Base-by-base conservation (phyloP, 2,113 vertebrate genomes). In the Antigone vipio region DNA sequence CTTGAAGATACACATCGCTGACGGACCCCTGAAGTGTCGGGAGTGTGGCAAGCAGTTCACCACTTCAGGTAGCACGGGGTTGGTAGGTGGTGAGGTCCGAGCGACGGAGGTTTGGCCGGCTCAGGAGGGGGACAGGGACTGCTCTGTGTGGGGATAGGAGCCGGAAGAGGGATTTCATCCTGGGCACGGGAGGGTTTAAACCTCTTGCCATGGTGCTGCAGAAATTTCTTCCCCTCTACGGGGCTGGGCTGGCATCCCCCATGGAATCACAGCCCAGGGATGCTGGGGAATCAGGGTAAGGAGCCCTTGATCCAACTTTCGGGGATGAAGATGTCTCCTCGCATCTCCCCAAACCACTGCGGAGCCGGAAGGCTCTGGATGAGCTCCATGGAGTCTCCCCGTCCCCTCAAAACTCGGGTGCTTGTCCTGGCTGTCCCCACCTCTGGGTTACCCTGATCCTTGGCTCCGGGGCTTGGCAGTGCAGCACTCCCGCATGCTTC, bases 41-140 rank as follows among this genome's bases (percentile, higher is more conserved):
- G 99, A 99, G 89, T 99, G 99, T 2, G 99, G 99, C 81, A 99
- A 99, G 95, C 99, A 99, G 98, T 99, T 99, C 97, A 99, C 99
- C 94, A 99, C 99, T 3, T 99, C 99, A 98, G 99, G 99, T 99
- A 98, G 50, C 82, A 4, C 0, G 0, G 64, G 83, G 26, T 3
- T 18, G 23, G 72, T 9, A 12, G 24, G 64, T 23, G 42, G 34
- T 12, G 38, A n/a, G 83, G n/a, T 7, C 12, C 3, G 3, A 7
- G 32, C 0, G 11, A 7, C 0, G 1, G 53, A 12, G 26, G 4
- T 12, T 16, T 20, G 8, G 18, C 4, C 45, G 67, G 16, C 42
- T 50, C 50, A 5, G 3, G 1, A 8, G 11, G 6, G 24, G 53
- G 11, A 19, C 14, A 19, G 24, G 82, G 59, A 38, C 5, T 0